Conservation (phyloP, 2,113 vertebrate species). For the Prolemur simus region DNA sequence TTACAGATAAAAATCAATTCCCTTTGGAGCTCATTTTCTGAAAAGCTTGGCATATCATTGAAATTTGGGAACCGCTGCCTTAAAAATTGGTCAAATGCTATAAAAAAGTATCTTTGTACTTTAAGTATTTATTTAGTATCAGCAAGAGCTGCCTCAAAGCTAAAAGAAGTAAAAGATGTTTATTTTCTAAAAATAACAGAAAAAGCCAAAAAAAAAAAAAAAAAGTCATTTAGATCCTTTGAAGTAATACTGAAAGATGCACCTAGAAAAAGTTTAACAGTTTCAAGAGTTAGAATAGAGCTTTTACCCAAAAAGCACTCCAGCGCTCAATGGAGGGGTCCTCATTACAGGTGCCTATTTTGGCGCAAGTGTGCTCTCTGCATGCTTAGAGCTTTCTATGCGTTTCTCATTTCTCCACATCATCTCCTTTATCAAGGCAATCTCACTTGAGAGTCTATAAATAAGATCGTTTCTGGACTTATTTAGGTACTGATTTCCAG, state of each 20-base stretch:
- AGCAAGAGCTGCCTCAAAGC: not conserved
- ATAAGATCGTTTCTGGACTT: not conserved
- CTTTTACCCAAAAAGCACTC: no score
- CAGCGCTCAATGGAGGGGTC: not conserved
- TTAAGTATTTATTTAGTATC: slow-evolving; percentile 6
- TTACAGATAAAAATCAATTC: slow-evolving; percentile 48
- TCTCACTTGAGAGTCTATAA: not conserved
- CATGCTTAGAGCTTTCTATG: accelerated
- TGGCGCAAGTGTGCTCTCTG: no score
- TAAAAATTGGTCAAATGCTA: slow-evolving; percentile 3
- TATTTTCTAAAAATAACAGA: not conserved
- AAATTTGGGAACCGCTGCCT: slow-evolving; percentile 25
- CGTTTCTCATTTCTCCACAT: not conserved
- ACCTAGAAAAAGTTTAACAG: no score
- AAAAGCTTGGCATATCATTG: not conserved
- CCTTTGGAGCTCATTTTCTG: slow-evolving; percentile 57
- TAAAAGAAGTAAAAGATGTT: not conserved
- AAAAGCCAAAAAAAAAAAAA: not conserved
- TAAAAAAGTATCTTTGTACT: not conserved
- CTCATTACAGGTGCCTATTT: accelerated
- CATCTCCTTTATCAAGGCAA: not conserved
- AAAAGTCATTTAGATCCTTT: not conserved
- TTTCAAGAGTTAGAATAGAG: not conserved
- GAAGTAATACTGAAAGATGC: not conserved
- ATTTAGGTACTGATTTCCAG: not conserved